phyloP scores from a whole-genome alignment of 2,113 vertebrate genomes.

The Aplodontia rufa region DNA sequence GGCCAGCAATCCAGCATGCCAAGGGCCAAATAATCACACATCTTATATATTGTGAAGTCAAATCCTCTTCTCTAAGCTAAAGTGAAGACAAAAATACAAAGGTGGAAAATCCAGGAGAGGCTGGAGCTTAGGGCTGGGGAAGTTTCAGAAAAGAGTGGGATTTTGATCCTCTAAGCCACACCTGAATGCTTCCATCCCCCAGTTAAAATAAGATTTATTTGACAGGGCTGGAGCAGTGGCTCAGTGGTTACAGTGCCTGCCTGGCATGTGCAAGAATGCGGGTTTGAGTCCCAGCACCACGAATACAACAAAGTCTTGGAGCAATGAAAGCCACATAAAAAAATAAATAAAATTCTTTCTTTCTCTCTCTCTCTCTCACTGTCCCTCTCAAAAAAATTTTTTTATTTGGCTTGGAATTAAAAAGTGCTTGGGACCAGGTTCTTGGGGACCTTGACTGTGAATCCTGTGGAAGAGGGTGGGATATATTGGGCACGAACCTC shows the following conservation, averaged over 20 bases:
- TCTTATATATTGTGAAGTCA: neutral
- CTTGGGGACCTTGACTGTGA: neutral
- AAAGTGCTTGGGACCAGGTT: neutral
- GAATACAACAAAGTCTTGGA: no score
- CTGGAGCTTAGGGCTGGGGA: neutral
- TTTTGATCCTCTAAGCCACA: neutral
- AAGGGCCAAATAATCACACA: neutral
- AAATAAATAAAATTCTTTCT: no score
- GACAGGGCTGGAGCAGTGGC: no score
- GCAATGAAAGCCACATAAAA: no score
- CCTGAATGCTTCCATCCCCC: neutral
- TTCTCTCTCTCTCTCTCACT: no score
- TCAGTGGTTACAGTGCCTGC: no score
- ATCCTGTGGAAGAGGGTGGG: neutral
- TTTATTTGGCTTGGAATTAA: conserved; percentile 29
- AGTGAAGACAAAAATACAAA: neutral
- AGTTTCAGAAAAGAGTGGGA: neutral
- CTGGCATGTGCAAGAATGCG: no score
- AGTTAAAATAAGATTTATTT: conserved; percentile 16
- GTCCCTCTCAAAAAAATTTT: no score
- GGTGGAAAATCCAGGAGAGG: neutral
- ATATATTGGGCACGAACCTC: neutral
- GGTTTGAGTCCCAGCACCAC: no score
- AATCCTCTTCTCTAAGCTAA: neutral
- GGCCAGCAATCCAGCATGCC: neutral